Evolutionary conservation across 2,113 vertebrate species (phyloP), one percentile per base, ranked within the genome.

Genomic region (Brachyhypopomus occidentalis): DNA sequence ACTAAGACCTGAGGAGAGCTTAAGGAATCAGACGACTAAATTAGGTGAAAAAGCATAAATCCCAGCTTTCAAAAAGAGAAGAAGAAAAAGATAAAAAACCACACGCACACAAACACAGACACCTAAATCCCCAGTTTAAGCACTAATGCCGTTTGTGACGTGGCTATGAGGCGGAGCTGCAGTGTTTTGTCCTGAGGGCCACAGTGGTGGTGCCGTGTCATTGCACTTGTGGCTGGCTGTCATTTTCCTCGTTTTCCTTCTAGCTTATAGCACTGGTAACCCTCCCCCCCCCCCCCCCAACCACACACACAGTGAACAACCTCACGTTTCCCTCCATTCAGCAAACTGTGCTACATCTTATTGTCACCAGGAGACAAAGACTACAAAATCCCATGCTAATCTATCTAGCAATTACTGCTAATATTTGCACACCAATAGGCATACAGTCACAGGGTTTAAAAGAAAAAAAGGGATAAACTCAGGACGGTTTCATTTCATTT

Each of bases 261-360:
- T 60, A 12, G 30, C 30, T 60, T 30, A 38, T 41, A 16, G 36
- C 60, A 52, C 58, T 52, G 45, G 45, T 52, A 14, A n/a, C n/a
- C n/a, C 11, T 48, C 45, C 9, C 55, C 70, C 22, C 59, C 70
- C 45, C 45, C 1, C 41, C 41, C 5, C 1, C 41, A 45, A 6
- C 2, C 30, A 30, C 30, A 30, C 30, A 30, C 30, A 30, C 30
- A 71, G 77, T 81, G 73, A 64, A 59, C 55, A 71, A 66, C 66
- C 56, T 27, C 45, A 30, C 20, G 71, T 84, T 72, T 36, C 55
- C 5, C 78, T 60, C 22, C 17, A 48, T 77, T 83, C 77, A 71
- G 69, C 69, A 74, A 73, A 38, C 23, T 27, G 36, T 45, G 25
- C 25, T 27, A 11, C 20, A 74, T 78, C 67, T 30, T 30, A 30